phyloP scores from a whole-genome alignment of 2,113 vertebrate genomes.

The Melanocharis versteri region DNA sequence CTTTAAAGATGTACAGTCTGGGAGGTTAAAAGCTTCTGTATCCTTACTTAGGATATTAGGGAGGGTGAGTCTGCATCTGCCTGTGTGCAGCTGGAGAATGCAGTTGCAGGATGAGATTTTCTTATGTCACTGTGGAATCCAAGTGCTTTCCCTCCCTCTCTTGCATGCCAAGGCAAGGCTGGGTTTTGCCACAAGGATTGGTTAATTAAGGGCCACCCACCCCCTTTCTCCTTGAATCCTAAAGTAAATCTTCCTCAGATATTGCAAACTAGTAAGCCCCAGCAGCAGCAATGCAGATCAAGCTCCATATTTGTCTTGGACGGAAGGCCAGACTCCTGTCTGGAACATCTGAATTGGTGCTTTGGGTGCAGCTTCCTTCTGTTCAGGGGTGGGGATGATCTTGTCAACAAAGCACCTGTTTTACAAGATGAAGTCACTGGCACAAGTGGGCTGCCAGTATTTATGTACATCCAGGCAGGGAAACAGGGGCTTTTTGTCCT shows the following conservation, averaged over 20 bases:
- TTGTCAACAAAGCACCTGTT: conserved; percentile 41
- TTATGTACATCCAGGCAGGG: not conserved
- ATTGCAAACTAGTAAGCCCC: not conserved
- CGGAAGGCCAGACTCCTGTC: conserved; percentile 50
- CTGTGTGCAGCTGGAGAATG: not conserved
- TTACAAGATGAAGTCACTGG: conserved; percentile 2
- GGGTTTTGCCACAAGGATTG: not conserved
- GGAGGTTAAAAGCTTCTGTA: not conserved
- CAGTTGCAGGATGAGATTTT: not conserved
- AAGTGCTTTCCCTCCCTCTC: not conserved
- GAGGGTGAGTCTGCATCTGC: not conserved
- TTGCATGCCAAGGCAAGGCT: not conserved
- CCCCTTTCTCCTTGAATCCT: not conserved
- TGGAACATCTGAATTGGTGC: conserved; percentile 54
- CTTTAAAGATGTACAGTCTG: not conserved
- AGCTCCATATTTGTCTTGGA: conserved; percentile 67
- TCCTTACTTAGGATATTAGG: not conserved
- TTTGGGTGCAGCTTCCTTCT: conserved; percentile 78
- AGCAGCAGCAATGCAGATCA: not conserved
- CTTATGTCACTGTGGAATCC: not conserved
- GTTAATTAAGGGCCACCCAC: not conserved
- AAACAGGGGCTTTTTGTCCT: not conserved
- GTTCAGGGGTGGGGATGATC: conserved; percentile 64
- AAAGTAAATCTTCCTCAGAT: not conserved
- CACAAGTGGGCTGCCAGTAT: not conserved